phyloP scores from a whole-genome alignment of 1,140 invertebrate genomes.

The Campoletis sonorensis region DNA sequence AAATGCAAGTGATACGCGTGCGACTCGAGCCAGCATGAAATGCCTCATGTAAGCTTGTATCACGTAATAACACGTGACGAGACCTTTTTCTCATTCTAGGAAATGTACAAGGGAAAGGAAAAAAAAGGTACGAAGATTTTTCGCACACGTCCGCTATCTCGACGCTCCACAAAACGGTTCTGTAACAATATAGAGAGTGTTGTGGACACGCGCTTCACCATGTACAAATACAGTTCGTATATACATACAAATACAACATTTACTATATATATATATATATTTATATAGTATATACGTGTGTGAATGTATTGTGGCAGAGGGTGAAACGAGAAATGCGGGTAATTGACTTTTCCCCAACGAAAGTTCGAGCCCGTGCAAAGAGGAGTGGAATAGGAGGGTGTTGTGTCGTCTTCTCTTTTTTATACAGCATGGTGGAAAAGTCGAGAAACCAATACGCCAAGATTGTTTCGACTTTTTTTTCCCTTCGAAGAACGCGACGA shows the following conservation, averaged over 20 bases:
- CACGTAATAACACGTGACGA: constrained; percentile 10
- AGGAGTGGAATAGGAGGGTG: constrained; percentile 1
- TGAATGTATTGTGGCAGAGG: neutral
- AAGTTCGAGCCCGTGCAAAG: neutral
- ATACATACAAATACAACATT: neutral
- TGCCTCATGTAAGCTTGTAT: neutral
- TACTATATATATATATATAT: neutral
- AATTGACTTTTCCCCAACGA: constrained; percentile 30
- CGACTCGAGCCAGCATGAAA: neutral
- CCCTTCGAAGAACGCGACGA: neutral
- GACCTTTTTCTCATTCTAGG: neutral
- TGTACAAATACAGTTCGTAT: neutral
- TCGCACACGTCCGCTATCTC: constrained; percentile 9
- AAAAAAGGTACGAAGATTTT: neutral
- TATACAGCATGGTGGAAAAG: neutral
- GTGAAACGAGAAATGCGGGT: constrained; percentile 21
- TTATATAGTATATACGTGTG: neutral
- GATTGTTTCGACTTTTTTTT: constrained; percentile 21
- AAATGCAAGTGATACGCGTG: neutral
- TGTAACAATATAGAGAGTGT: constrained; percentile 2
- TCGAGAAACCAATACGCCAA: constrained; percentile 25
- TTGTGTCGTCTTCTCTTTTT: neutral
- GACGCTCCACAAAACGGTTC: neutral
- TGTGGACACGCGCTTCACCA: neutral
- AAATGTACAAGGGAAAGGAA: neutral